Evolutionary conservation across 2,113 vertebrate species (phyloP).

Genomic region (Plecotus auritus): DNA sequence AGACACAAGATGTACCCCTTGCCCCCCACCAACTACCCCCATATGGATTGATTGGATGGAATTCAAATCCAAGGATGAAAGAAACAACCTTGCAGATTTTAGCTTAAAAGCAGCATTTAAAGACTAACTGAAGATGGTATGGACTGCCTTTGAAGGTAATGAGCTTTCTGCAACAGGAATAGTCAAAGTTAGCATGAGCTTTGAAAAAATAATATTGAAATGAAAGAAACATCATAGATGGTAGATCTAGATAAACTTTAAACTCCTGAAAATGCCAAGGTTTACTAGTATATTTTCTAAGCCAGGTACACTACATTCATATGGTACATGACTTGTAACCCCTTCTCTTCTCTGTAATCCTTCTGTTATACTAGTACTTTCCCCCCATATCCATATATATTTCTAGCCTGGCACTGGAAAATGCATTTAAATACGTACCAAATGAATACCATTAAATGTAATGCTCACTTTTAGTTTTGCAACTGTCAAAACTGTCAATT

Average conservation of each 20-base stretch:
- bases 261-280: not conserved
- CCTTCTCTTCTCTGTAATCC: not conserved
- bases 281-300: not conserved
- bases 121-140: not conserved
- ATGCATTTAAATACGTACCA: not conserved
- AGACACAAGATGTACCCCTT: not conserved
- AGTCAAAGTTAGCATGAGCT: not conserved
- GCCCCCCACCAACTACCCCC: rapidly evolving
- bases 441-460: not conserved
- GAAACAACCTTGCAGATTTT: not conserved
- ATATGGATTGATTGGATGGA: not conserved
- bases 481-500: not conserved
- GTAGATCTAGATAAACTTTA: not conserved
- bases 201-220: not conserved
- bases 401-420: not conserved
- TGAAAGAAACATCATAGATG: not conserved
- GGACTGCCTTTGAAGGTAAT: not conserved
- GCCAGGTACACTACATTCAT: not conserved
- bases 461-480: not conserved
- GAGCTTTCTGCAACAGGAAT: not conserved
- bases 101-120: not conserved
- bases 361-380: not conserved
- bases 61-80: not conserved
- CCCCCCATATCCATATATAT: too few species aligned
- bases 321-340: rapidly evolving